Percentiles rank a stretch among this genome's conserved stretches.
phyloP scores from a whole-genome alignment of 2,888 invertebrate species.

The Reticulitermes lucifugus region DNA sequence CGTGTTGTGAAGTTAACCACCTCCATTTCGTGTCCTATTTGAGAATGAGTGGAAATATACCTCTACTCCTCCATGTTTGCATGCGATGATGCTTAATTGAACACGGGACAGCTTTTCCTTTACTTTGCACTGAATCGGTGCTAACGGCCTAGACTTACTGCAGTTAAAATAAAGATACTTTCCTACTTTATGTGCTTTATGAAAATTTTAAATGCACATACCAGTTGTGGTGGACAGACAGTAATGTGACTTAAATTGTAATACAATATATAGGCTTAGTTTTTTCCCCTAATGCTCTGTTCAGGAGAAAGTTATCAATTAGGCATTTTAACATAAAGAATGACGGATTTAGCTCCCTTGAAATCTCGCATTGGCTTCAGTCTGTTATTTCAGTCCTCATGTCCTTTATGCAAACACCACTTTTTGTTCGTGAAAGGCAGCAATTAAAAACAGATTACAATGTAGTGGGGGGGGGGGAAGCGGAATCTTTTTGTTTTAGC shows the following conservation, averaged over 20 bases:
- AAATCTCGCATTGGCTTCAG: neutral
- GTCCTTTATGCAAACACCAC: neutral
- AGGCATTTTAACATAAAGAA: neutral
- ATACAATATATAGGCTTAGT: neutral
- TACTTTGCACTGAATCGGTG: too few species aligned
- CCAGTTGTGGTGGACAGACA: too few species aligned
- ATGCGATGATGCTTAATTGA: too few species aligned
- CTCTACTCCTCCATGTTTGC: too few species aligned
- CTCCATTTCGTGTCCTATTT: too few species aligned
- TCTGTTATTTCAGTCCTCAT: conserved; percentile 23
- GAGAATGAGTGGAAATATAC: too few species aligned
- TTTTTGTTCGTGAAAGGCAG: conserved; percentile 32
- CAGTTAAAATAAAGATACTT: too few species aligned
- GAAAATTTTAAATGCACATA: too few species aligned
- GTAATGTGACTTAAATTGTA: neutral
- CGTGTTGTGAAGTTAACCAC: too few species aligned
- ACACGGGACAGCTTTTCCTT: too few species aligned
- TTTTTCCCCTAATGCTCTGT: neutral
- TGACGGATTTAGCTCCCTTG: neutral
- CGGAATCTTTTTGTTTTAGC: conserved; percentile 27
- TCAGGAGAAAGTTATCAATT: neutral
- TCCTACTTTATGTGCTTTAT: too few species aligned
- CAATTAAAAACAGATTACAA: conserved; percentile 43
- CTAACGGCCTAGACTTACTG: too few species aligned
- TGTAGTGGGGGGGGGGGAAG: conserved; percentile 1